Evolutionary conservation across 1,140 invertebrate genomes (phyloP).

Genomic region (Lithobius niger): DNA sequence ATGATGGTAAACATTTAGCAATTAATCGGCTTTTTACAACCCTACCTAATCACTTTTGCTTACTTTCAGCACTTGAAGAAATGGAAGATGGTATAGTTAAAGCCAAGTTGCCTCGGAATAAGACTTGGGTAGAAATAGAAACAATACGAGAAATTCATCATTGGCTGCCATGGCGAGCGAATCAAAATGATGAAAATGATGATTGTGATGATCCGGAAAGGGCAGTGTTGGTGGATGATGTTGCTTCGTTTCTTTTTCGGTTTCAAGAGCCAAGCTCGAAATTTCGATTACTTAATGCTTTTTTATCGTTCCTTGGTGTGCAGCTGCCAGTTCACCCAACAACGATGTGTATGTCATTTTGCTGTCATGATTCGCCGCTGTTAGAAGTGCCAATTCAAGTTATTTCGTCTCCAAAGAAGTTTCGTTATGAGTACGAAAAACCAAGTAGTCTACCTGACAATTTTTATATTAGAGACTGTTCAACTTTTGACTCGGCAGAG

Average conservation of each 20-base stretch:
- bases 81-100: constrained; percentile 21
- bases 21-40: too few relatives aligned
- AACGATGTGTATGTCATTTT: too few relatives aligned
- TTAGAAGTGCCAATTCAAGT: too few relatives aligned
- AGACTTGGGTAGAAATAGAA: constrained; percentile 35
- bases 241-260: constrained; percentile 27
- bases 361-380: too few relatives aligned
- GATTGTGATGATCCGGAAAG: constrained; percentile 36
- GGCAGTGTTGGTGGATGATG: constrained; percentile 34
- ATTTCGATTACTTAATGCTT: constrained; percentile 26
- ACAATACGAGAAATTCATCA: constrained; percentile 26
- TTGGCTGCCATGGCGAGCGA: constrained; percentile 35
- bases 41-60: too few relatives aligned
- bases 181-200: constrained; percentile 29
- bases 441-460: too few relatives aligned
- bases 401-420: too few relatives aligned
- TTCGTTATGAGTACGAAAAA: too few relatives aligned
- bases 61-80: constrained; percentile 21
- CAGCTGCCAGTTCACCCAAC: too few relatives aligned
- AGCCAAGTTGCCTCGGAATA: constrained; percentile 17
- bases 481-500: too few relatives aligned
- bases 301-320: constrained; percentile 31
- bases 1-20: too few relatives aligned
- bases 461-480: too few relatives aligned
- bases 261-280: constrained; percentile 23